phyloP scores from a whole-genome alignment of 2,888 invertebrate genomes.

The Thecocarcelia acutangulata region DNA sequence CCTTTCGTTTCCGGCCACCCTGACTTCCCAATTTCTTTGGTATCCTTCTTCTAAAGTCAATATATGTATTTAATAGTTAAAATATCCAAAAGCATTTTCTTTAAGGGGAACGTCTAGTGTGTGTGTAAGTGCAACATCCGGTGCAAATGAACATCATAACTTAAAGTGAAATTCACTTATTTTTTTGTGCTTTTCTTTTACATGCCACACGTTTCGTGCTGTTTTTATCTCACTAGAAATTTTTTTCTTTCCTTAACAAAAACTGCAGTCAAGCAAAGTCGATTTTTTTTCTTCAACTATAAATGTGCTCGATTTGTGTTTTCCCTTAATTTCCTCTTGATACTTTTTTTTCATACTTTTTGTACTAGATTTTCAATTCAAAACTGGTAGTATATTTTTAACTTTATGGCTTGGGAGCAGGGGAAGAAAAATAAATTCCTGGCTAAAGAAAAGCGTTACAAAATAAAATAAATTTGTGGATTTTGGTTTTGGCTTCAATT shows the following conservation, averaged over 20 bases:
- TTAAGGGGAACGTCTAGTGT: constrained; percentile 48
- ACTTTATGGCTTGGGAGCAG: constrained; percentile 29
- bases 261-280: constrained; percentile 22
- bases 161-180: constrained; percentile 33
- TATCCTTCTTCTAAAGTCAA: too few relatives aligned
- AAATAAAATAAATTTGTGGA: constrained; percentile 37
- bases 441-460: not conserved
- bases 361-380: not conserved
- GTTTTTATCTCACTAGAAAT: constrained; percentile 1
- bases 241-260: not conserved
- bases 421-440: not conserved
- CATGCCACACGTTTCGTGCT: constrained; percentile 23
- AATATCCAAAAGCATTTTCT: constrained; percentile 48
- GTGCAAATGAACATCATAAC: constrained; percentile 61
- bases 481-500: constrained; percentile 33
- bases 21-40: not conserved
- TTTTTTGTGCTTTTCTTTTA: not conserved
- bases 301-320: constrained; percentile 27
- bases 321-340: constrained; percentile 3
- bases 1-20: not conserved
- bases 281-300: constrained; percentile 38
- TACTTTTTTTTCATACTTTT: constrained; percentile 2
- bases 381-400: constrained; percentile 4
- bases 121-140: constrained; percentile 65
- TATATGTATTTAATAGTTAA: constrained; percentile 1